Evolutionary conservation across 53 echinoderm and acorn worm genomes (phyloP).

Genomic region (Patiria pectinifera): DNA sequence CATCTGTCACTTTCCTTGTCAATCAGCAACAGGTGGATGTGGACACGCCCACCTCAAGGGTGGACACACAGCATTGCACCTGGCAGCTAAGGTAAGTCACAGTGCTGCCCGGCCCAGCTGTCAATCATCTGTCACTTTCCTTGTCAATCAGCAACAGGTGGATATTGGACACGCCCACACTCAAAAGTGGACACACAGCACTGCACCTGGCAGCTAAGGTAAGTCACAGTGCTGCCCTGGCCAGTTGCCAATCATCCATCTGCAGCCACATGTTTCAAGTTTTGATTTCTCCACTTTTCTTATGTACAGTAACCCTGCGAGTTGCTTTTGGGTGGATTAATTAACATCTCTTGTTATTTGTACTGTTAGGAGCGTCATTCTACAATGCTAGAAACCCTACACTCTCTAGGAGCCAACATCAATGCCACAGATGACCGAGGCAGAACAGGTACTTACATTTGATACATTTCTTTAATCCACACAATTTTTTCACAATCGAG

Average conservation of each 20-base stretch:
- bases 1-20: conserved; percentile 75
- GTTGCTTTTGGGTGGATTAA: neutral
- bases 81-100: conserved; percentile 84
- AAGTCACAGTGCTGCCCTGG: neutral
- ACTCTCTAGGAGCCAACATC: conserved; percentile 69
- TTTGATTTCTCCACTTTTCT: too few relatives aligned
- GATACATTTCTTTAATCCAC: neutral
- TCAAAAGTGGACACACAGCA: conserved; percentile 67
- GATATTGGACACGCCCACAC: conserved; percentile 71
- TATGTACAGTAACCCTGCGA: too few relatives aligned
- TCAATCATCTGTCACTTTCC: conserved; percentile 66
- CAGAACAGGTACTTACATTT: conserved; percentile 78
- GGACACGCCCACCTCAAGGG: conserved; percentile 71
- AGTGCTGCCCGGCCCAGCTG: conserved; percentile 55
- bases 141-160: conserved; percentile 62
- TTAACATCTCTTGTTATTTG: conserved; percentile 34
- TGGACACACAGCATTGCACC: conserved; percentile 77
- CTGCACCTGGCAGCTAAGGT: conserved; percentile 94
- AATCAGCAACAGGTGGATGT: conserved; percentile 55
- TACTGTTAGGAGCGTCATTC: conserved; percentile 73
- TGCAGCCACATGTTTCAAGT: neutral
- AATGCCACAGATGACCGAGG: conserved; percentile 80
- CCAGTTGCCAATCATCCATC: neutral
- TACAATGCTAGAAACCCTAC: conserved; percentile 66
- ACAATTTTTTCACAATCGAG: neutral